Percentiles rank a stretch among this genome's conserved stretches.
phyloP scores from a whole-genome alignment of 2,113 vertebrate species.

The Pogona vitticeps region DNA sequence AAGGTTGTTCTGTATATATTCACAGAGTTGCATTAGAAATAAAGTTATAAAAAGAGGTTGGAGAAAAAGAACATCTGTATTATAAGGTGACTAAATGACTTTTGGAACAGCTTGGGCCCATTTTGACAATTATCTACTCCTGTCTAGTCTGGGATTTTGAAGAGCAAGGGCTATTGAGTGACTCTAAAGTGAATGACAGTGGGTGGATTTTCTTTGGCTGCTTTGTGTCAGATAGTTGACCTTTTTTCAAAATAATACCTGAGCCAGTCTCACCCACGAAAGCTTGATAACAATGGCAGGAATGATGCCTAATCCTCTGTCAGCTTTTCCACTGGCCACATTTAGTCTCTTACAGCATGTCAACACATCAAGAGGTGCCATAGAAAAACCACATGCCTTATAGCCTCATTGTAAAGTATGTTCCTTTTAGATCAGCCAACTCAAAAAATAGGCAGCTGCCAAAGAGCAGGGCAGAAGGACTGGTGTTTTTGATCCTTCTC shows the following conservation, averaged over 20 bases:
- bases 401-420: constrained; percentile 8
- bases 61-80: not conserved
- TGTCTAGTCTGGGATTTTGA: not conserved
- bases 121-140: not conserved
- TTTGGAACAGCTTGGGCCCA: not conserved
- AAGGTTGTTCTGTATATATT: not conserved
- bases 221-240: not conserved
- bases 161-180: not conserved
- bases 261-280: not conserved
- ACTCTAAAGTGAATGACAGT: not conserved
- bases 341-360: constrained; percentile 7
- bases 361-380: not conserved
- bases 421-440: constrained; percentile 11
- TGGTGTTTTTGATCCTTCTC: not conserved
- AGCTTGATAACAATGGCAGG: constrained; percentile 1
- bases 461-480: too few species aligned
- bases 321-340: not conserved
- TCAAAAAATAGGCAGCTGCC: not conserved
- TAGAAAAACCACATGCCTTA: not conserved
- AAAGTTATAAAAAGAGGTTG: not conserved
- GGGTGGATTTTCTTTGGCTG: not conserved
- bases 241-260: constrained; percentile 6
- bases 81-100: not conserved
- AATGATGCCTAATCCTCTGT: not conserved
- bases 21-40: not conserved